Evolutionary conservation across 2,797 vertebrate genomes (phyloP).

Genomic region (Scarus forsteni): DNA sequence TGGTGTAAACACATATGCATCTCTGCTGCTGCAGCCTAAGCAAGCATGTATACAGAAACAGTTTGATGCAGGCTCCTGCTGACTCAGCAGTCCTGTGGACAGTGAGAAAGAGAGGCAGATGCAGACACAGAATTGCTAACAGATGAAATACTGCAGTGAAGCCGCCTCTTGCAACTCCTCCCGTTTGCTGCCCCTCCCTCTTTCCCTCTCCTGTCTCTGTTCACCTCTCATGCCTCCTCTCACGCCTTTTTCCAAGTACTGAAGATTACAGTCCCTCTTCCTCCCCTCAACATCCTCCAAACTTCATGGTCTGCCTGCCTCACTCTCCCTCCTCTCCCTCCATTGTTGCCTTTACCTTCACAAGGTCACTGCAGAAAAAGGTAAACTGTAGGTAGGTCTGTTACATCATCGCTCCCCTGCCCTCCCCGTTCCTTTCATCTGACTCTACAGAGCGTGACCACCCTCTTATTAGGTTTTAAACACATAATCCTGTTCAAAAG

Average conservation of each 20-base stretch:
- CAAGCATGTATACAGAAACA: conserved; percentile 22
- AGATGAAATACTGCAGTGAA: conserved; percentile 80
- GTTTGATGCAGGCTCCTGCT: conserved; percentile 51
- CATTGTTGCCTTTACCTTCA: conserved; percentile 20
- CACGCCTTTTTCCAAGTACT: conserved; percentile 27
- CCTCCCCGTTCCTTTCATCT: conserved; percentile 8
- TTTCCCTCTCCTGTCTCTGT: conserved; percentile 50
- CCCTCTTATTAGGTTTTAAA: conserved; percentile 18
- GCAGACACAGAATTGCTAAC: conserved; percentile 63
- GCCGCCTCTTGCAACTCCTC: conserved; percentile 60
- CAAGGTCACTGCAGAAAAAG: conserved; percentile 67
- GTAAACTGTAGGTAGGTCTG: conserved; percentile 31
- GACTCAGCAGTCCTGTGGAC: conserved; percentile 69
- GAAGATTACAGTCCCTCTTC: neutral
- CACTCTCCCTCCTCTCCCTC: neutral
- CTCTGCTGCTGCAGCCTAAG: neutral
- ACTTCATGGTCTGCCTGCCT: neutral
- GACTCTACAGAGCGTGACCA: conserved; percentile 7
- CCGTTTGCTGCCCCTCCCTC: conserved; percentile 61
- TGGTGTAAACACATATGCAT: conserved; percentile 1
- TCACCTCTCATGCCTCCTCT: conserved; percentile 41
- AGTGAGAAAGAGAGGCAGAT: conserved; percentile 57
- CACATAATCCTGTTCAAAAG: neutral
- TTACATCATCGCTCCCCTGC: conserved; percentile 31
- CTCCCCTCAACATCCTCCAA: neutral